Base-by-base conservation (phyloP, 2,113 vertebrate species). In the Drymodes brunneopygia region DNA sequence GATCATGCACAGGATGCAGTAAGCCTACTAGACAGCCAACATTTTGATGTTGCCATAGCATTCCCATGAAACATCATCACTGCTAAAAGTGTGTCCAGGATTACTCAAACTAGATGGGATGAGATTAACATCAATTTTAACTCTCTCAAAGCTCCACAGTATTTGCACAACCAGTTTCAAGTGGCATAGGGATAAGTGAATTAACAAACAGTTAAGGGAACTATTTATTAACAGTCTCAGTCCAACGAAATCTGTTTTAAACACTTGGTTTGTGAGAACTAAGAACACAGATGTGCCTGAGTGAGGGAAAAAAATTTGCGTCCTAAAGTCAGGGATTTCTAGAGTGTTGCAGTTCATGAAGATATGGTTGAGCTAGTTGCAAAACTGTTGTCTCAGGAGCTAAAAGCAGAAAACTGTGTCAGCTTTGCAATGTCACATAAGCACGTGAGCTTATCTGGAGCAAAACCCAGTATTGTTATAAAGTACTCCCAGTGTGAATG, bases 1-100 rank as follows among this genome's bases (percentile, higher is more conserved):
- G 92, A 88, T 94, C 87, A 33, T 95, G 93, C 90, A 96, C 94
- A 96, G 90, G 92, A 94, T 92, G 90, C 92, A 78, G 79, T 83
- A 90, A 95, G 94, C 47, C 81, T 86, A 60, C 64, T 70, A 96
- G 94, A 80, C 92, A 95, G 96, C 87, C 94, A 95, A 73, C 85
- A 40, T 93, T 96, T 90, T 94, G 87, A 93, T 94, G 92, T 96
- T 96, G 92, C 94, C 92, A 95, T 96, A 94, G 93, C 81, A 91
- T 95, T 96, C 74, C 71, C 88, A 71, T 13, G 1, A 92, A 96
- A 88, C 57, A 71, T 81, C 38, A 35, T 57, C 85, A 87, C 74
- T 95, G 92, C 81, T 85, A 78, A 47, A 93, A 94, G 42, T 40
- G 6, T 54, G 36, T 86, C 47, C 64, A 90, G 90, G 57, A 95